Conservation (phyloP, 2,888 invertebrate species). For the Chalcosyrphus nemorum region DNA sequence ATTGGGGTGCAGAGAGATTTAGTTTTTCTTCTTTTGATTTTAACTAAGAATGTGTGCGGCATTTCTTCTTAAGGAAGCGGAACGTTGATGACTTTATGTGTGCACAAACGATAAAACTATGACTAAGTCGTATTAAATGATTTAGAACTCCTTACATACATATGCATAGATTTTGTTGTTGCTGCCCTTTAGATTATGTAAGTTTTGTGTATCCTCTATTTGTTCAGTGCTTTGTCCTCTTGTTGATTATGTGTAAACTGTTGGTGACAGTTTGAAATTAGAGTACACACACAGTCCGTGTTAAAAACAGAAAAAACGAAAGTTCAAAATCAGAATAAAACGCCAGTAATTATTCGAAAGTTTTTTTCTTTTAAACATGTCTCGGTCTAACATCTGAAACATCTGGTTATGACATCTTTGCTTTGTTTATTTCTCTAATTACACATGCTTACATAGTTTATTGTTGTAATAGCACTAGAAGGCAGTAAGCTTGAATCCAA, state of each 20-base stretch:
- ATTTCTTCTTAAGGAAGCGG: not conserved
- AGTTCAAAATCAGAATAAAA: not conserved
- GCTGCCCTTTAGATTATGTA: not conserved
- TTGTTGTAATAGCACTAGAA: not conserved
- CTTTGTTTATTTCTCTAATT: not conserved
- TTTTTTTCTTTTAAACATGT: not conserved
- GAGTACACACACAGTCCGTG: not conserved
- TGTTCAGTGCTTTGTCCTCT: not conserved
- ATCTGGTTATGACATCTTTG: not conserved
- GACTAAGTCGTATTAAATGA: not conserved
- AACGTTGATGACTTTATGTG: not conserved
- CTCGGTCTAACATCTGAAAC: no score
- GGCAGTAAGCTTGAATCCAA: no score
- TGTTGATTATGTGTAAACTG: not conserved
- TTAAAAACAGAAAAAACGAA: not conserved
- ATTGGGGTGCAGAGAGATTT: not conserved
- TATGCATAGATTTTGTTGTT: not conserved
- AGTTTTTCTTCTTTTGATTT: not conserved
- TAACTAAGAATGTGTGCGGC: not conserved
- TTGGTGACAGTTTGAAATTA: not conserved
- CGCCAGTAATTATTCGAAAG: not conserved
- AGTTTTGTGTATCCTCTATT: not conserved
- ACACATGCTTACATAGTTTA: not conserved
- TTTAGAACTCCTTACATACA: not conserved
- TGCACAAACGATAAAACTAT: not conserved